phyloP scores from a whole-genome alignment of 2,113 vertebrate species.

The Tiliqua scincoides region DNA sequence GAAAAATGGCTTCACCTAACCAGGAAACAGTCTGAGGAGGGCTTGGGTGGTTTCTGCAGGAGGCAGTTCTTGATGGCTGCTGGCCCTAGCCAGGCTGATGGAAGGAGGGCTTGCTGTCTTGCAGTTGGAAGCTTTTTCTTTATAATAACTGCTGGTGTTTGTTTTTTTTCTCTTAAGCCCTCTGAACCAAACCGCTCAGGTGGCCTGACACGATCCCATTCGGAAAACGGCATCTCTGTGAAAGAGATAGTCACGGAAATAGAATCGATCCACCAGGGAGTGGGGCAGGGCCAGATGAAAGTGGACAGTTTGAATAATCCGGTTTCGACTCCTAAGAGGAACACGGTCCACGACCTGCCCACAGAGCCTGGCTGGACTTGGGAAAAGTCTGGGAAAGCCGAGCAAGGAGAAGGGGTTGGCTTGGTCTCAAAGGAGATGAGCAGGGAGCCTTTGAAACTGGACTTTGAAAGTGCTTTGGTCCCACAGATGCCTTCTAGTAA shows the following conservation, averaged over 20 bases:
- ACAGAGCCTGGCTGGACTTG: slow-evolving; percentile 60
- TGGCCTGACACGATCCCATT: slow-evolving; percentile 72
- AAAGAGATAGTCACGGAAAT: slow-evolving; percentile 93
- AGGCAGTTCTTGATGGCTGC: too few species aligned
- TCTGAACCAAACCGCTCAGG: slow-evolving; percentile 68
- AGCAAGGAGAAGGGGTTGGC: slow-evolving; percentile 54
- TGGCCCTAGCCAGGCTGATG: too few species aligned
- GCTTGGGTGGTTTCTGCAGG: too few species aligned
- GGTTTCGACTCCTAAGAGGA: slow-evolving; percentile 79
- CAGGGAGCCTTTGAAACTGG: slow-evolving; percentile 58
- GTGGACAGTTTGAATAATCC: slow-evolving; percentile 69
- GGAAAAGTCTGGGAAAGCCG: slow-evolving; percentile 54
- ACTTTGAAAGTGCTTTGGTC: slow-evolving; percentile 47
- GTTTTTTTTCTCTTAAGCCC: slow-evolving; percentile 65
- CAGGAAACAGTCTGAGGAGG: too few species aligned
- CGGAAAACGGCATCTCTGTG: slow-evolving; percentile 91
- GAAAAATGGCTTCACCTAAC: too few species aligned
- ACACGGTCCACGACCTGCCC: slow-evolving; percentile 66
- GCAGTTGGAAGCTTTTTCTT: too few species aligned
- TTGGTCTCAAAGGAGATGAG: slow-evolving; percentile 61
- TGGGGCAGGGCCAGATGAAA: slow-evolving; percentile 73
- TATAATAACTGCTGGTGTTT: not conserved
- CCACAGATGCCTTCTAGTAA: slow-evolving; percentile 1
- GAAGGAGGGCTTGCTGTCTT: too few species aligned
- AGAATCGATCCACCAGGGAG: slow-evolving; percentile 85